phyloP scores from a whole-genome alignment of 1,140 invertebrate species.

The Drosophila ambigua region DNA sequence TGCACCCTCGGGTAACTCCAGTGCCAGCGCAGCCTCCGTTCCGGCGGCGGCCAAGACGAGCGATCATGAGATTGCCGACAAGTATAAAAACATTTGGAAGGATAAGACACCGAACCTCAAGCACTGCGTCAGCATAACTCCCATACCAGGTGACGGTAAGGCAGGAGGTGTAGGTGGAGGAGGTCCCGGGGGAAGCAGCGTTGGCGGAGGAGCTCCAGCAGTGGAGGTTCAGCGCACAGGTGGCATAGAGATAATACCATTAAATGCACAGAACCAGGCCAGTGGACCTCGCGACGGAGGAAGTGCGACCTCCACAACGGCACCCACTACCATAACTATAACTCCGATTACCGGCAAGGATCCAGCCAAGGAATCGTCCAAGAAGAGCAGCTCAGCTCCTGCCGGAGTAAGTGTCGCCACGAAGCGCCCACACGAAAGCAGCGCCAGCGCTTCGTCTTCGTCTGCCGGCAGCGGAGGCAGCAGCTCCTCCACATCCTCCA shows the following conservation, averaged over 20 bases:
- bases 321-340: slow-evolving; percentile 88
- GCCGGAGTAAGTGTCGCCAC: slow-evolving; percentile 24
- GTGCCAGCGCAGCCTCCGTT: neutral
- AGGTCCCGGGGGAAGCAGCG: neutral
- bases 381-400: slow-evolving; percentile 42
- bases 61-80: slow-evolving; percentile 77
- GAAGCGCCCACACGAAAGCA: slow-evolving; percentile 60
- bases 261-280: slow-evolving; percentile 48
- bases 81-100: slow-evolving; percentile 83
- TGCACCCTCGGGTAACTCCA: neutral
- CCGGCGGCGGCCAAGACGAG: slow-evolving; percentile 29
- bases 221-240: slow-evolving; percentile 74
- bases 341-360: slow-evolving; percentile 88
- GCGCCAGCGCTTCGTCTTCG: slow-evolving; percentile 14
- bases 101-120: slow-evolving; percentile 75
- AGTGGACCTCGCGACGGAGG: slow-evolving; percentile 2
- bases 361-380: slow-evolving; percentile 35
- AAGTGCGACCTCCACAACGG: slow-evolving; percentile 27
- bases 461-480: slow-evolving; percentile 23
- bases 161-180: slow-evolving; percentile 4
- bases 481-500: slow-evolving; percentile 33
- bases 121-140: slow-evolving; percentile 76
- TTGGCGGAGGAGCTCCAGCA: neutral
- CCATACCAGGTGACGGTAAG: slow-evolving; percentile 65
- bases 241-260: slow-evolving; percentile 86